Evolutionary conservation across 1,140 invertebrate genomes (phyloP).

Genomic region (Steinernema feltiae): DNA sequence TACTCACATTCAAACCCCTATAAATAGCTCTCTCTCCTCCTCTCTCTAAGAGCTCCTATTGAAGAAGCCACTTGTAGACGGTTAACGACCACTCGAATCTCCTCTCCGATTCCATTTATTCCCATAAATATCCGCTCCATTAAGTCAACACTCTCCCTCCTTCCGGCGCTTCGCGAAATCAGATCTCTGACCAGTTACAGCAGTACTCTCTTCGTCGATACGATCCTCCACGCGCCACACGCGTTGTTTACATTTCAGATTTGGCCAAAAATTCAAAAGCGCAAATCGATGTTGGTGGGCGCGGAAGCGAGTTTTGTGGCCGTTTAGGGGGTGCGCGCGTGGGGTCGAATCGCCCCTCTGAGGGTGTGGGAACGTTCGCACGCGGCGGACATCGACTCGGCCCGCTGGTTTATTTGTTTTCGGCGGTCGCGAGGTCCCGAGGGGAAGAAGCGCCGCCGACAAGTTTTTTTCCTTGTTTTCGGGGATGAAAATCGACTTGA

Average conservation of each 20-base stretch:
- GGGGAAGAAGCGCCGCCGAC: conserved; percentile 16
- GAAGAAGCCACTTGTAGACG: too few relatives aligned
- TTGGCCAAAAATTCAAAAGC: too few relatives aligned
- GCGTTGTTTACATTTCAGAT: too few relatives aligned
- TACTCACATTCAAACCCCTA: too few relatives aligned
- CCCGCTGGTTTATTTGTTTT: conserved; percentile 4
- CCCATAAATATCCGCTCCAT: neutral
- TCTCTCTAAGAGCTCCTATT: too few relatives aligned
- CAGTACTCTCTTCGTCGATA: neutral
- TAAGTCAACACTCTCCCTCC: neutral
- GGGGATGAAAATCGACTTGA: conserved; percentile 1
- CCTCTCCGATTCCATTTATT: neutral
- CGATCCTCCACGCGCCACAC: neutral
- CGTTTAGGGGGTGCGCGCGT: neutral
- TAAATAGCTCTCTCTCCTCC: too few relatives aligned
- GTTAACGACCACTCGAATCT: too few relatives aligned
- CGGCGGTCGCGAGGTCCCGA: neutral
- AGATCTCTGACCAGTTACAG: neutral
- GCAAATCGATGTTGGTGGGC: neutral
- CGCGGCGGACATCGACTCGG: conserved; percentile 2
- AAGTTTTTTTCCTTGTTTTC: neutral
- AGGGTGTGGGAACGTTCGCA: conserved; percentile 18
- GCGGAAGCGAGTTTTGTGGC: neutral
- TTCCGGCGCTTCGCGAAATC: neutral
- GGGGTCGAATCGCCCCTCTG: neutral